Percentiles rank a stretch among this genome's conserved stretches.
Evolutionary conservation across 1,140 invertebrate species (phyloP).

Genomic region (Macrocentrus cingulum): DNA sequence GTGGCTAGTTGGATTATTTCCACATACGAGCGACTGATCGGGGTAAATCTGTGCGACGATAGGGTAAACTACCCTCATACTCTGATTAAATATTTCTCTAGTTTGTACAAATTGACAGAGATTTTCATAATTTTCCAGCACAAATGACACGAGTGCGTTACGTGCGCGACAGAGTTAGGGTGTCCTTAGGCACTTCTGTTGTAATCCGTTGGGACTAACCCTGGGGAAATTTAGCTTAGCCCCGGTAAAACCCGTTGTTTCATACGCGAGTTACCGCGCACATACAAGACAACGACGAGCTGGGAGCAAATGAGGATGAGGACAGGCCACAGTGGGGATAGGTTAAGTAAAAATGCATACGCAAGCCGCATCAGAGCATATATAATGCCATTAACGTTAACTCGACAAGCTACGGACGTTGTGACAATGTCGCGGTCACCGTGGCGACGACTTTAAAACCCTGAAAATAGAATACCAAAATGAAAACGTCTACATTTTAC

Average conservation of each 20-base stretch:
- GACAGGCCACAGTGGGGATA: conserved; percentile 8
- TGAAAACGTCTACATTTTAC: not conserved
- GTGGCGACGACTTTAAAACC: conserved; percentile 8
- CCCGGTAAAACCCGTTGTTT: conserved; percentile 42
- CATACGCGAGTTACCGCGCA: conserved; percentile 34
- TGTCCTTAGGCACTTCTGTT: conserved; percentile 36
- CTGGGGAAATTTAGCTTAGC: conserved; percentile 44
- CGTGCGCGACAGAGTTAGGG: conserved; percentile 25
- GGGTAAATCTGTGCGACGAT: conserved; percentile 30
- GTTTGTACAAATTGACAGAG: no score
- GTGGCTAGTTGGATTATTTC: conserved; percentile 43
- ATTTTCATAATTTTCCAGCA: not conserved
- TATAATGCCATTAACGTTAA: conserved; percentile 38
- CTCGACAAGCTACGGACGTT: conserved; percentile 14
- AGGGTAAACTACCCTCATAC: not conserved
- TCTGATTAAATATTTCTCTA: no score
- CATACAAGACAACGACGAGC: conserved; percentile 28
- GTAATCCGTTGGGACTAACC: conserved; percentile 39
- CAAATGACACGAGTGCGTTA: not conserved
- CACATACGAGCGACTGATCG: conserved; percentile 27
- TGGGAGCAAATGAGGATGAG: conserved; percentile 1
- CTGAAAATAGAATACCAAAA: conserved; percentile 3
- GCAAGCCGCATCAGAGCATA: conserved; percentile 17
- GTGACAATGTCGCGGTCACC: conserved; percentile 16
- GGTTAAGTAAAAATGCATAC: conserved; percentile 35